Evolutionary conservation across 2,797 vertebrate species (phyloP).

Genomic region (Ctenopoma multispine): DNA sequence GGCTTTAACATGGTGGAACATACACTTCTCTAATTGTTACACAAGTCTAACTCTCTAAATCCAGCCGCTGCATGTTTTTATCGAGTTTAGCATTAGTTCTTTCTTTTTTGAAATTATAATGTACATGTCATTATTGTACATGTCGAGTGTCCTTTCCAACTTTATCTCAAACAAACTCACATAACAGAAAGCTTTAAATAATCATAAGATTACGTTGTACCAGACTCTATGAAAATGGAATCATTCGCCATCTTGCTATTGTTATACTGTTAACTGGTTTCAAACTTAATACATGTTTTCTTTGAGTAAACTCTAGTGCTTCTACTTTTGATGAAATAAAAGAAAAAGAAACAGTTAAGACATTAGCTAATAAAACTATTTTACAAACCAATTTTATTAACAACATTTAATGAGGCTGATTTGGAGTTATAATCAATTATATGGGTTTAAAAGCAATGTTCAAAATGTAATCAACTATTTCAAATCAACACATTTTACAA

Average conservation of each 20-base stretch:
- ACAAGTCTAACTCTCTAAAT: neutral
- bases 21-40: neutral
- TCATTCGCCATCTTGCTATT: neutral
- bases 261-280: neutral
- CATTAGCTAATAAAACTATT: neutral
- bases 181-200: neutral
- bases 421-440: no score
- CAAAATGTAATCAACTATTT: neutral
- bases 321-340: no score
- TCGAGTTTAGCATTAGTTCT: neutral
- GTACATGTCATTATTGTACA: no score
- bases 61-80: neutral
- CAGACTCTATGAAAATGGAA: neutral
- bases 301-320: neutral
- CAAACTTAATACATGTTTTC: neutral
- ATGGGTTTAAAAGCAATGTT: neutral
- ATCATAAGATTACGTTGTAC: neutral
- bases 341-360: neutral
- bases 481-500: neutral
- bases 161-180: neutral
- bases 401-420: no score
- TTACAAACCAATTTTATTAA: neutral
- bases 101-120: neutral
- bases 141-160: neutral
- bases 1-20: no score